Conservation (phyloP, 2,797 vertebrate species). For the Onychomys arenicola region DNA sequence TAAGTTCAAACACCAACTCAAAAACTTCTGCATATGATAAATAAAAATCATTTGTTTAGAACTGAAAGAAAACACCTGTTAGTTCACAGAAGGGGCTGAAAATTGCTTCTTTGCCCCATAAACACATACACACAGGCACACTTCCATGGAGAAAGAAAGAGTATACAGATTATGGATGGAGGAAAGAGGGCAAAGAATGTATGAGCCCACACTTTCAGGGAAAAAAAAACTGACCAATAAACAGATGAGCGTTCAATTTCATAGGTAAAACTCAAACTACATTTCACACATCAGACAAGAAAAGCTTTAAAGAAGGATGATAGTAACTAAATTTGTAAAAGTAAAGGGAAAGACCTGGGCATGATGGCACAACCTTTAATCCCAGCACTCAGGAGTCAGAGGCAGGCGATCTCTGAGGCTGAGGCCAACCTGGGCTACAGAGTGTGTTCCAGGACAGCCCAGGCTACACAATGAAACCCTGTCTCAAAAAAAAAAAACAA, state of each 20-base stretch:
- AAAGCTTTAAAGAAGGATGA: neutral
- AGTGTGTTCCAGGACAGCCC: neutral
- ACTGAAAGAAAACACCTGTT: neutral
- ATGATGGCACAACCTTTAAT: too few relatives aligned
- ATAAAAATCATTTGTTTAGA: slow-evolving; percentile 17
- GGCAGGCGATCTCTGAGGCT: neutral
- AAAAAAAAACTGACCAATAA: neutral
- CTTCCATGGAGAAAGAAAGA: neutral
- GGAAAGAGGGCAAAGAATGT: neutral
- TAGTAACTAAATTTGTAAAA: neutral
- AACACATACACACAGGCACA: neutral
- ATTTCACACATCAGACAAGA: neutral
- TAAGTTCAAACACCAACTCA: slow-evolving; percentile 7
- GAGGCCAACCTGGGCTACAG: neutral
- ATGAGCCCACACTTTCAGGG: neutral
- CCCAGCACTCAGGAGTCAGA: neutral
- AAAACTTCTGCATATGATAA: slow-evolving; percentile 6
- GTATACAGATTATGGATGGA: neutral
- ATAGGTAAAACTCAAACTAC: slow-evolving; percentile 40
- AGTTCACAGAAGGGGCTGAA: neutral
- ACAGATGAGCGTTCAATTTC: neutral
- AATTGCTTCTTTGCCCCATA: neutral
- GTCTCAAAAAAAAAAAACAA: neutral
- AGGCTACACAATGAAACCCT: neutral
- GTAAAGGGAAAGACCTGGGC: neutral